Evolutionary conservation across 1,140 invertebrate genomes (phyloP), one percentile per base, ranked within the genome.

Genomic region (Hyles euphorbiae): DNA sequence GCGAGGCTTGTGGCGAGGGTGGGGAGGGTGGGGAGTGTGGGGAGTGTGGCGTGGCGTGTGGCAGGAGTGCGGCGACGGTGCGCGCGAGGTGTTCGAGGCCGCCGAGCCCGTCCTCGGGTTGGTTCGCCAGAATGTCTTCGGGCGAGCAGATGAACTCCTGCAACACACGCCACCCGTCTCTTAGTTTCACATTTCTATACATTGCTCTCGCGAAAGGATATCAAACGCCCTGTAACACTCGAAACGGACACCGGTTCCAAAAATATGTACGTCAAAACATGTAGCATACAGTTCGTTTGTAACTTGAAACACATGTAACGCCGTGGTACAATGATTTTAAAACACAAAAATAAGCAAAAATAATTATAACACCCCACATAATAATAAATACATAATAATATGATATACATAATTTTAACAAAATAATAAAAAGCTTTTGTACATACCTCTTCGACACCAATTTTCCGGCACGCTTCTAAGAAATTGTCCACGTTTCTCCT

Each of bases 401-500:
- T 4, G 36, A 36, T 34, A 61, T 48, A 60, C 33, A 59, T 46
- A n/a, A n/a, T n/a, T 22, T 22, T 22, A 22, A 22, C 22, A 22
- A 22, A 22, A 22, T 22, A 1, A 1, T 12, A 59, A 61, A 43
- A 58, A 9, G 3, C 22, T 40, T 44, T 9, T 40, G 46, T 55
- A 91, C 93, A 93, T 90, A 98, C 97, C 94, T 98, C 96, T 90
- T 97, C 94, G 9, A 98, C 96, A 44, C 97, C 97, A 69, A 98
- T 97, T 83, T 93, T 95, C 60, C 95, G 92, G 90, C 97, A 98
- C 10, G 97, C 97, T 75, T 98, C 96, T 63, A 98, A 88, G 79
- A 98, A 98, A 89, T 98, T 98, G 78, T 98, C 97, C 10, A 98
- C 97, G 89, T 98, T 98, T 76, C 96, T 91, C 74, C 97, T 91